These are phyloP conservation scores for Hipparchia semele DNA, from an alignment of 2,888 invertebrate genomes.

Conservation along the genomic window DNA sequence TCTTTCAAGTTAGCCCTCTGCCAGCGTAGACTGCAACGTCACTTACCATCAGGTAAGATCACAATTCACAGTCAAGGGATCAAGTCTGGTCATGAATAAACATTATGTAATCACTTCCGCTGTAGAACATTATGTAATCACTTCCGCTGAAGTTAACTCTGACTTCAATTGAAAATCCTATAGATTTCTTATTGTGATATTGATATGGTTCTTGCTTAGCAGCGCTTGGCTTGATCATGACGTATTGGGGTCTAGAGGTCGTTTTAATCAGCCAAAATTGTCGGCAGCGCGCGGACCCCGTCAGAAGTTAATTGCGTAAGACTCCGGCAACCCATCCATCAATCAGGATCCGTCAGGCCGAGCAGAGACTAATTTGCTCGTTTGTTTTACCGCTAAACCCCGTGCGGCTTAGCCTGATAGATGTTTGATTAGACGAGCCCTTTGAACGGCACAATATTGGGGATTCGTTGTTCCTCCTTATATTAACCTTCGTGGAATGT, in stretches of 20 bases:
- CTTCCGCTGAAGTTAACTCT: too few relatives aligned
- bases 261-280: constrained; percentile 21
- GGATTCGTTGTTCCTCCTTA: constrained; percentile 6
- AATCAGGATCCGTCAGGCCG: constrained; percentile 75
- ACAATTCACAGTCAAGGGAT: too few relatives aligned
- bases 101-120: too few relatives aligned
- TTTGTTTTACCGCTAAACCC: constrained; percentile 77
- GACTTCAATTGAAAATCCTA: too few relatives aligned
- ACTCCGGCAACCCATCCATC: constrained; percentile 72
- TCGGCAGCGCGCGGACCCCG: constrained; percentile 51
- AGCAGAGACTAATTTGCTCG: constrained; percentile 76
- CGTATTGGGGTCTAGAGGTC: constrained; percentile 5
- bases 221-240: not conserved
- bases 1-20: too few relatives aligned
- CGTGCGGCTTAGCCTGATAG: constrained; percentile 58
- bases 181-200: not conserved
- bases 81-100: too few relatives aligned
- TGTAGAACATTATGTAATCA: too few relatives aligned
- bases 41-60: too few relatives aligned
- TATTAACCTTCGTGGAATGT: not conserved
- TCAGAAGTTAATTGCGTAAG: constrained; percentile 66
- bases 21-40: too few relatives aligned
- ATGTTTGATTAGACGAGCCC: constrained; percentile 47
- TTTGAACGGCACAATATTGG: constrained; percentile 26
- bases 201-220: not conserved